Base-by-base conservation (phyloP, 2,797 vertebrate genomes). In the Trichosurus vulpecula region DNA sequence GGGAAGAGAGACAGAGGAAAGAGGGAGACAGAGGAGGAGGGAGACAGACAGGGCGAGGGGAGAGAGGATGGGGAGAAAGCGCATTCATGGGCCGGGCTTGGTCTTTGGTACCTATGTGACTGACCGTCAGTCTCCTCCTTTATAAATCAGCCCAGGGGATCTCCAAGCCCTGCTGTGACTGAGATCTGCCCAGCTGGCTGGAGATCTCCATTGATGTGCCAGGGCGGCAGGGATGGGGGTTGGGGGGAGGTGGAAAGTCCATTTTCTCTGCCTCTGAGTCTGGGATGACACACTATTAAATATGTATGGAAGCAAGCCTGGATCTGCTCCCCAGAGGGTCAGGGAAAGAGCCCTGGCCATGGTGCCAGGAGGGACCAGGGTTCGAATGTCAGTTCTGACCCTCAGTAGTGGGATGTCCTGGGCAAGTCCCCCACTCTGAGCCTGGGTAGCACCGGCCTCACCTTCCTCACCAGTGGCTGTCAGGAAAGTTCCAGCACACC, bases 211-310 rank as follows among this genome's bases (percentile, higher is more conserved):
- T 5, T 14, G 12, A 35, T 16, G 97, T 99, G 98, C 97, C 96
- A 22, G 31, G 91, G 96, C 97, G 91, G 96, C 97, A 98, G 98
- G 97, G 98, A 41, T 41, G 5, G 27, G 2, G 54, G 93, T 19
- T 19, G 98, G 96, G 93, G 92, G 96, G 92, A 97, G 10, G 57
- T 10, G 22, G 11, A 31, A 30, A 61, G 58, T n/a, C n/a, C n/a
- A n/a, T 2, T 58, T 31, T 58, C 57, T 58, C 30, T 31, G 13
- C 35, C 35, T n/a, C 61, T 13, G 0, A 35, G 4, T 66, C 61
- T 6, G 6, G 61, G 61, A 1, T 6, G 61, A 6, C 35, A 58
- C 61, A n/a, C 61, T 66, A 16, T 19, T 1, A n/a, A 58, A 30
- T 10, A 11, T 31, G 57, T 58, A 3, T 31, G 10, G 57, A 57